Conservation (phyloP, 2,888 invertebrate species). For the Melitaea athalia region DNA sequence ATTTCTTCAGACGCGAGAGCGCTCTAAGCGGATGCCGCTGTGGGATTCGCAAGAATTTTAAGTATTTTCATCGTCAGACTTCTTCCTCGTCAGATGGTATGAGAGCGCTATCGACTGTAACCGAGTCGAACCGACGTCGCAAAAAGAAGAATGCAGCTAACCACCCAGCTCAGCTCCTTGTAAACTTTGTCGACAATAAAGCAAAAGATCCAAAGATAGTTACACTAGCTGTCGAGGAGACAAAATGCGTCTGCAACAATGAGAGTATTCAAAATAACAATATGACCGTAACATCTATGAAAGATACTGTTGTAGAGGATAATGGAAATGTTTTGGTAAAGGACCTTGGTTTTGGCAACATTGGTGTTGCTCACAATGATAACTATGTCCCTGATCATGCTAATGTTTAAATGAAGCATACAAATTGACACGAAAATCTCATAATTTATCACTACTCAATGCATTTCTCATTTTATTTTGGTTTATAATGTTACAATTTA, state of each 20-base stretch:
- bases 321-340: slow-evolving; percentile 60
- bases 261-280: slow-evolving; percentile 55
- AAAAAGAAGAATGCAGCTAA: slow-evolving; percentile 47
- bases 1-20: slow-evolving; percentile 50
- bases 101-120: slow-evolving; percentile 34
- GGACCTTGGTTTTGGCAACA: slow-evolving; percentile 34
- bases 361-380: slow-evolving; percentile 42
- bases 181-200: slow-evolving; percentile 46
- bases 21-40: slow-evolving; percentile 65
- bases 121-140: slow-evolving; percentile 43
- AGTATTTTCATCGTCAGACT: slow-evolving; percentile 56
- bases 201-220: slow-evolving; percentile 44
- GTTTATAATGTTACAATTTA: background rate
- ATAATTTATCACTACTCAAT: background rate
- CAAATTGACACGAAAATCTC: background rate
- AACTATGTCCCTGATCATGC: slow-evolving; percentile 52
- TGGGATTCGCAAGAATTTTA: slow-evolving; percentile 54
- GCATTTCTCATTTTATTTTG: background rate
- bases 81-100: slow-evolving; percentile 68
- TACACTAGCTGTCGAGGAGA: slow-evolving; percentile 43
- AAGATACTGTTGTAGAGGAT: slow-evolving; percentile 55
- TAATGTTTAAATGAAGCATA: slow-evolving; percentile 52
- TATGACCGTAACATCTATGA: slow-evolving; percentile 36
- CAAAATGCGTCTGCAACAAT: slow-evolving; percentile 41
- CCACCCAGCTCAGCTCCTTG: slow-evolving; percentile 47